Evolutionary conservation across 2,797 vertebrate genomes (phyloP), one percentile per base, ranked within the genome.

Genomic region (Hapalemur alaotrensis): DNA sequence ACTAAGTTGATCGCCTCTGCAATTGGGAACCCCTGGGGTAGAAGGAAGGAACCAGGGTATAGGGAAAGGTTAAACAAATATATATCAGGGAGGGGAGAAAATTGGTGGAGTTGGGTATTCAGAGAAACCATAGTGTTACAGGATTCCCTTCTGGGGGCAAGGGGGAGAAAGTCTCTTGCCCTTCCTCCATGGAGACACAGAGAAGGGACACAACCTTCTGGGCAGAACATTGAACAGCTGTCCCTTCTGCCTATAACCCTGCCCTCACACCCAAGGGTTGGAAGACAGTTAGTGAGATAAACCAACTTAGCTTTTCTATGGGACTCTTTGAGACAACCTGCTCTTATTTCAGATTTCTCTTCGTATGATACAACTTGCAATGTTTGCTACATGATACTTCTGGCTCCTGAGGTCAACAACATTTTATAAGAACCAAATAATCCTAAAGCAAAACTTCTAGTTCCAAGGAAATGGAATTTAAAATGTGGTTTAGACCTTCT

Each of bases 401-500:
- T 52, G 38, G 63, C 75, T 93, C 41, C n/a, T 35, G 28, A 52
- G 38, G 41, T 61, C n/a, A 92, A 35, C 43, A 78, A 11, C 30
- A 69, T 73, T 95, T 92, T 79, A 61, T 61, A 87, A 73, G 35
- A 50, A 88, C 43, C 72, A 89, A 79, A 70, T 67, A 14, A 41
- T 54, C 52, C 48, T 32, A 13, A 28, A 63, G 13, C 28, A 90
- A 92, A 90, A 92, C 10, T 61, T 70, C 3, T 38, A 65, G 32
- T 41, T 93, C 76, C 32, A 79, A 86, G 90, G 76, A 89, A 92
- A 23, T 75, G 52, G 57, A 87, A 73, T 82, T 92, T 72, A 67
- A 78, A 83, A 89, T 86, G 69, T 17, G 8, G 23, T 84, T 93
- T 93, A 63, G 23, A 65, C n/a, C 43, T 80, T 92, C 8, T 57